Evolutionary conservation across 2,888 invertebrate genomes (phyloP), one percentile per base, ranked within the genome.

Genomic region (Crioceris asparagi): DNA sequence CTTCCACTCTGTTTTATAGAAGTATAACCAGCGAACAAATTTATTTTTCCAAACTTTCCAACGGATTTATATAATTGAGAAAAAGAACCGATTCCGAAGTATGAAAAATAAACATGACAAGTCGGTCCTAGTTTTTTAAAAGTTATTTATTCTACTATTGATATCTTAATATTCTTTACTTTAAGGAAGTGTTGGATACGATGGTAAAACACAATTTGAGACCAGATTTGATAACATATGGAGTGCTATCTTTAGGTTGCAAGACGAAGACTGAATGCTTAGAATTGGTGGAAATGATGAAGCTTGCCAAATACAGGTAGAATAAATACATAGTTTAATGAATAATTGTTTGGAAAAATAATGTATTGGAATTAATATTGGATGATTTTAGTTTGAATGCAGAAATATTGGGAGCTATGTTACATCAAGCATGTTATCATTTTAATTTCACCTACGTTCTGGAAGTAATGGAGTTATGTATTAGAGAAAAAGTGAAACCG

Each of bases 221-320:
- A 44, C 78, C 81, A 1, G 77, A 91, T 61, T 71, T 90, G 48
- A 72, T 85, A 50, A 93, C 93, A 0, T 94, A 83, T 67, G 92
- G 91, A 27, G 78, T 83, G 2, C 62, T 94, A 40, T 83, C 93
- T 1, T 62, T 91, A 52, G 76, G 83, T 8, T 93, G 93, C 60
- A 66, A 62, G 40, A 76, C 69, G 4, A 68, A 71, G 47, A 67
- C 71, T 18, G 72, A 76, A 50, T 84, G 81, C 3, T 60, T 69
- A 32, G 66, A 74, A 47, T 67, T 93, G 6, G 55, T 92, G 0
- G 59, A 66, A 21, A 75, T 83, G 57, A 83, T 94, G 79, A 67
- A 75, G 37, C 67, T 69, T 31, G 70, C 74, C 41, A 71, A 75
- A 39, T 71, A 79, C 35, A 71, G 74, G 83, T 83, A 58, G 47